A percentile compares a stretch with the other conserved stretches of the same genome.
phyloP scores from a whole-genome alignment of 1,140 invertebrate species.

The Magallana angulata region DNA sequence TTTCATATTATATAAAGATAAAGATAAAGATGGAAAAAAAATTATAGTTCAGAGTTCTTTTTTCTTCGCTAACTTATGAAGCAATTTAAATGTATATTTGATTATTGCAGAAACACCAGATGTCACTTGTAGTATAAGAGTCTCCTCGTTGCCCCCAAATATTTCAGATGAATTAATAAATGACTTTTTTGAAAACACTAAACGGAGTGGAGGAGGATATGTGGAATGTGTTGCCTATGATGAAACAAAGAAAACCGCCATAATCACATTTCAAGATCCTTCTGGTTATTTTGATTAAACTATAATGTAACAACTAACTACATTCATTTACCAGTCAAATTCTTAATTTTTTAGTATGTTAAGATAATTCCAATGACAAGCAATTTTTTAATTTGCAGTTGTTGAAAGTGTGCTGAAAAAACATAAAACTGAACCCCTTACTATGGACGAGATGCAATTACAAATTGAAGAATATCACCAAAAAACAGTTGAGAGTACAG shows the following conservation, averaged over 20 bases:
- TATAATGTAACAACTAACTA: no score
- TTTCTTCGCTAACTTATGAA: no score
- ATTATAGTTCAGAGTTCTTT: no score
- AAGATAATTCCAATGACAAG: no score
- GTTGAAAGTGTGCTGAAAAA: neutral
- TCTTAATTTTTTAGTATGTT: no score
- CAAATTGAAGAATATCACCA: neutral
- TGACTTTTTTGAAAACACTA: constrained; percentile 58
- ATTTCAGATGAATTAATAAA: constrained; percentile 34
- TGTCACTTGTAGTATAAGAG: neutral
- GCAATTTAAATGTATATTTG: no score
- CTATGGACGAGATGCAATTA: neutral
- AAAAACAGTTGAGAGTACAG: neutral
- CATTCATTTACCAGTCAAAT: no score
- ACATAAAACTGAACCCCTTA: neutral
- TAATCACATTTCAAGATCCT: neutral
- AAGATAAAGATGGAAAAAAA: no score
- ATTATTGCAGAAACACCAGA: neutral
- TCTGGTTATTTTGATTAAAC: neutral
- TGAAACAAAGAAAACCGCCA: neutral
- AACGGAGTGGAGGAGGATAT: constrained; percentile 58
- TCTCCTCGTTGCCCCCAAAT: neutral
- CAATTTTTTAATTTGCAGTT: neutral
- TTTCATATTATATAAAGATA: no score
- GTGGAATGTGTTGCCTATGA: neutral